Percentiles rank a stretch among this genome's conserved stretches.
Conservation (phyloP, 2,888 invertebrate species). For the Rotaria macrura region DNA sequence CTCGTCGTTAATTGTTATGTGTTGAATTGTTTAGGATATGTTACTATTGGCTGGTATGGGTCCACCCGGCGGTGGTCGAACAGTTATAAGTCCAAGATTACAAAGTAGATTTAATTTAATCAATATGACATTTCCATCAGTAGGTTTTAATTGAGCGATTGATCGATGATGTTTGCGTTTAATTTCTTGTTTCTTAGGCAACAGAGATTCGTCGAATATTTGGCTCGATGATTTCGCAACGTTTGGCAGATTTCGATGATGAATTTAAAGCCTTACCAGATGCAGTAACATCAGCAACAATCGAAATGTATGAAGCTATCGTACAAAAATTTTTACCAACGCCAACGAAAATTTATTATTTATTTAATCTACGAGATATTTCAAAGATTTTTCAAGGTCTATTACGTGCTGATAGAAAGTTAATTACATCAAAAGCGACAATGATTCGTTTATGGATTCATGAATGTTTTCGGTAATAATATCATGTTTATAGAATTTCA, state of each 20-base stretch:
- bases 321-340: slow-evolving; percentile 48
- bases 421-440: slow-evolving; percentile 62
- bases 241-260: slow-evolving; percentile 65
- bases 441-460: slow-evolving; percentile 74
- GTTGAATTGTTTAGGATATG: slow-evolving; percentile 53
- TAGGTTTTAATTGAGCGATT: background rate
- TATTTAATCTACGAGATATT: slow-evolving; percentile 59
- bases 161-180: background rate
- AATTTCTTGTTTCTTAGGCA: too few relatives aligned
- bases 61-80: slow-evolving; percentile 50
- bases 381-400: slow-evolving; percentile 61
- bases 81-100: slow-evolving; percentile 47
- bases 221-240: slow-evolving; percentile 71
- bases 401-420: slow-evolving; percentile 65
- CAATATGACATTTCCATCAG: slow-evolving; percentile 62
- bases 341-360: slow-evolving; percentile 51
- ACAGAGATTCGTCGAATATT: slow-evolving; percentile 59
- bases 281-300: slow-evolving; percentile 51
- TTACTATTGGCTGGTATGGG: slow-evolving; percentile 49
- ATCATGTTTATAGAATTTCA: too few relatives aligned
- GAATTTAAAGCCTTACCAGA: slow-evolving; percentile 60
- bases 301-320: slow-evolving; percentile 48
- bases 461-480: slow-evolving; percentile 58
- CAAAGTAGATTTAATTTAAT: slow-evolving; percentile 51
- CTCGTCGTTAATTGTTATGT: too few relatives aligned